Evolutionary conservation across 2,113 vertebrate genomes (phyloP).

Genomic region (Grantiella picta): DNA sequence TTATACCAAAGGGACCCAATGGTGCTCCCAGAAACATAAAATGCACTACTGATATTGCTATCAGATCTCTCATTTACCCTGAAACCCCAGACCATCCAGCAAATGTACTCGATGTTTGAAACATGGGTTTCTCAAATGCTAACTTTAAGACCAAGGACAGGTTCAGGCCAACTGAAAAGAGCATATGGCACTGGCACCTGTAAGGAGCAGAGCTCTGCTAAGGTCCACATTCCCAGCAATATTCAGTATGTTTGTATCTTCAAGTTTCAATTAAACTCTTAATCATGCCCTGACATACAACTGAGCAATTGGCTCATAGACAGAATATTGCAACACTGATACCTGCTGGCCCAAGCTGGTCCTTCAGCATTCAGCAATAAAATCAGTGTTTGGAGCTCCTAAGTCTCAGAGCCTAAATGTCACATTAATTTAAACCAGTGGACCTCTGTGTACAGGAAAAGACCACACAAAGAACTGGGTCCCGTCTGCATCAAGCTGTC

Average conservation of each 20-base stretch:
- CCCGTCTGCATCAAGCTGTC: not conserved
- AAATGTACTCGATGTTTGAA: not conserved
- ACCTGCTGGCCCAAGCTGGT: not conserved
- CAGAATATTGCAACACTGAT: not conserved
- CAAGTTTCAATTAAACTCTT: not conserved
- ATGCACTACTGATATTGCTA: not conserved
- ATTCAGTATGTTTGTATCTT: not conserved
- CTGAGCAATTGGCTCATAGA: not conserved
- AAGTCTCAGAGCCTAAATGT: not conserved
- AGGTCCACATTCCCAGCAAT: not conserved
- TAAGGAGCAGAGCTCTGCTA: not conserved
- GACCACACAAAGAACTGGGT: not conserved
- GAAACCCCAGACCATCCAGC: not conserved
- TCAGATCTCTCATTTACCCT: not conserved
- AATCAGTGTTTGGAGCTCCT: not conserved
- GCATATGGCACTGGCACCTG: not conserved
- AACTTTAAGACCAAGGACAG: not conserved
- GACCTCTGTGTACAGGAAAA: not conserved
- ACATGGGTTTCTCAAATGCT: not conserved
- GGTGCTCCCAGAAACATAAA: not conserved
- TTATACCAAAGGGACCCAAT: not conserved
- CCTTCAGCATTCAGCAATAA: not conserved
- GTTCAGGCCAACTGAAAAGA: not conserved
- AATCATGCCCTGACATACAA: not conserved
- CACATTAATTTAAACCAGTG: not conserved